Percentiles rank a stretch among this genome's conserved stretches.
Evolutionary conservation across 2,113 vertebrate species (phyloP).

Genomic region (Peucedramus taeniatus): DNA sequence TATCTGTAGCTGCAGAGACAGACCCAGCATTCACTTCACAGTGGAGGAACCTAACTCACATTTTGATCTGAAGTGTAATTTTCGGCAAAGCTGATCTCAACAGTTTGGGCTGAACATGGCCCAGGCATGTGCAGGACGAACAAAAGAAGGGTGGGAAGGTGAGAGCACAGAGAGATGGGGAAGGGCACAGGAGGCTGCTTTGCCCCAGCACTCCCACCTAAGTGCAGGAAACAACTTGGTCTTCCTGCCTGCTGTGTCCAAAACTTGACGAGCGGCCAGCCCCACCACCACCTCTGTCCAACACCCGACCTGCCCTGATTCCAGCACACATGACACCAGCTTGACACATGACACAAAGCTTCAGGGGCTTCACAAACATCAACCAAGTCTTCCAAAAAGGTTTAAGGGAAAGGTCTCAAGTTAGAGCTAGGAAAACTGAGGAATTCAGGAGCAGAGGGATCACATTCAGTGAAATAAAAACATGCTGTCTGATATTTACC

Average conservation of each 20-base stretch:
- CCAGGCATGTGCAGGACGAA: constrained; percentile 35
- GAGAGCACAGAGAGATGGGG: neutral
- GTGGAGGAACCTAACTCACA: constrained; percentile 24
- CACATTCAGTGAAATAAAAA: neutral
- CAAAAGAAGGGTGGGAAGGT: constrained; percentile 5
- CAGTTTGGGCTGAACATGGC: neutral
- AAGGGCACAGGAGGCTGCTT: neutral
- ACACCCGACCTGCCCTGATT: neutral
- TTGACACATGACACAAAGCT: too few species aligned
- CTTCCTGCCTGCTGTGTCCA: accelerated
- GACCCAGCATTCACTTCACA: neutral
- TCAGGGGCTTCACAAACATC: neutral
- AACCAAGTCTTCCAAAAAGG: neutral
- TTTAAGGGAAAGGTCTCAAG: neutral
- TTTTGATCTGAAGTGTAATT: constrained; percentile 6
- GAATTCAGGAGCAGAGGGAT: neutral
- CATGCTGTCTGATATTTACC: neutral
- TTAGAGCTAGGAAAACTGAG: neutral
- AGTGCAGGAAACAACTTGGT: neutral
- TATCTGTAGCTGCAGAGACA: constrained; percentile 53
- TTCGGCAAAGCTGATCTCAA: constrained; percentile 54
- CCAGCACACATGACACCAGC: neutral
- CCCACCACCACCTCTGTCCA: neutral
- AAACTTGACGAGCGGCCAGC: accelerated
- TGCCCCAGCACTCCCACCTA: neutral